Conservation (phyloP, 2,888 invertebrate genomes). For the Fragum fragum region DNA sequence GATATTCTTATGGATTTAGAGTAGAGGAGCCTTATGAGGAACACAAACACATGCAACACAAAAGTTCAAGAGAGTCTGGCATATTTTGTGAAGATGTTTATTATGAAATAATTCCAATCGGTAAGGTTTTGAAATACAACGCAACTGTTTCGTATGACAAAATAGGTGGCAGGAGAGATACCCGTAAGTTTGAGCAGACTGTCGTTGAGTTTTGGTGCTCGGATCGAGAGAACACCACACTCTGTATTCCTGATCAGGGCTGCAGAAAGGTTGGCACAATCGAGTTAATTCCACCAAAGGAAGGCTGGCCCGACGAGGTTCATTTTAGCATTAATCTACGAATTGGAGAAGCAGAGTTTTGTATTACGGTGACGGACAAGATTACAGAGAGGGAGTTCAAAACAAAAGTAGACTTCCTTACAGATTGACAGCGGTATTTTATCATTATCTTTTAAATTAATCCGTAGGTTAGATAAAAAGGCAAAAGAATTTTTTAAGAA, state of each 20-base stretch:
- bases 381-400: slow-evolving; percentile 19
- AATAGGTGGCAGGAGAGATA: slow-evolving; percentile 6
- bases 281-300: too few relatives aligned
- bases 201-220: slow-evolving; percentile 37
- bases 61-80: slow-evolving; percentile 10
- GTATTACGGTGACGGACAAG: slow-evolving; percentile 29
- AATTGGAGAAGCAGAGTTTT: slow-evolving; percentile 30
- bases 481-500: not conserved
- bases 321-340: too few relatives aligned
- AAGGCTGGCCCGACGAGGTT: too few relatives aligned
- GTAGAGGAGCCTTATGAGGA: slow-evolving; percentile 23
- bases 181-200: slow-evolving; percentile 25
- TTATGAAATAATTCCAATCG: slow-evolving; percentile 33
- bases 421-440: too few relatives aligned
- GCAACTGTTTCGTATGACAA: slow-evolving; percentile 12
- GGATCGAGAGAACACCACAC: slow-evolving; percentile 4
- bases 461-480: not conserved
- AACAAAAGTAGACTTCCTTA: too few relatives aligned
- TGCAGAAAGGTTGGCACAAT: slow-evolving; percentile 38
- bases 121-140: slow-evolving; percentile 22
- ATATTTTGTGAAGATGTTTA: slow-evolving; percentile 28
- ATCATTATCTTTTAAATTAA: too few relatives aligned
- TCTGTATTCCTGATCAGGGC: slow-evolving; percentile 25
- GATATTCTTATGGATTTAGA: slow-evolving; percentile 42
- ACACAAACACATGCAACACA: not conserved